Conservation (phyloP, 2,797 vertebrate genomes). For the Syngnathus rostellatus region DNA sequence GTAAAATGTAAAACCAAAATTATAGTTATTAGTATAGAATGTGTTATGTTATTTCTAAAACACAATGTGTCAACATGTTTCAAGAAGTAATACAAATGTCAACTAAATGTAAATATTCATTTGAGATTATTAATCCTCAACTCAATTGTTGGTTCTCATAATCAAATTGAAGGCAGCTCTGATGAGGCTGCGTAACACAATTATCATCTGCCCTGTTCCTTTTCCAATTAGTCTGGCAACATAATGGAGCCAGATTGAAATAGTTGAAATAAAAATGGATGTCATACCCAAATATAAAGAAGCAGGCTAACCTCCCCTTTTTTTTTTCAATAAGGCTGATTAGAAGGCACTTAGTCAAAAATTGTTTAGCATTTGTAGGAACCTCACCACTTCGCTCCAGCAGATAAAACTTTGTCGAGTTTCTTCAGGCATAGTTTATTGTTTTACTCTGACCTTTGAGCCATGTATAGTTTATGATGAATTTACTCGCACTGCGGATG, state of each 20-base stretch:
- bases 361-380: not conserved
- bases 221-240: not conserved
- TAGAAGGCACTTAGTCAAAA: not conserved
- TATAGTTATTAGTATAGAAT: not conserved
- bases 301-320: not conserved
- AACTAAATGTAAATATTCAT: too few species aligned
- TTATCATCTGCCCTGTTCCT: not conserved
- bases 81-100: not conserved
- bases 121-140: not conserved
- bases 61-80: not conserved
- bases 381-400: not conserved
- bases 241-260: not conserved
- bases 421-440: not conserved
- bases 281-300: not conserved
- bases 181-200: not conserved
- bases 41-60: not conserved
- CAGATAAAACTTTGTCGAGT: not conserved
- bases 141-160: not conserved
- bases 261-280: not conserved
- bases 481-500: not conserved
- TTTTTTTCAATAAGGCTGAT: not conserved
- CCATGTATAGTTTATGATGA: not conserved
- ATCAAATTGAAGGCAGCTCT: not conserved
- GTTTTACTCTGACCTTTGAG: not conserved
- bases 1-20: not conserved